A percentile compares a stretch with the other conserved stretches of the same genome.
phyloP scores from a whole-genome alignment of 2,797 vertebrate genomes.

The Corythornis leucogaster region DNA sequence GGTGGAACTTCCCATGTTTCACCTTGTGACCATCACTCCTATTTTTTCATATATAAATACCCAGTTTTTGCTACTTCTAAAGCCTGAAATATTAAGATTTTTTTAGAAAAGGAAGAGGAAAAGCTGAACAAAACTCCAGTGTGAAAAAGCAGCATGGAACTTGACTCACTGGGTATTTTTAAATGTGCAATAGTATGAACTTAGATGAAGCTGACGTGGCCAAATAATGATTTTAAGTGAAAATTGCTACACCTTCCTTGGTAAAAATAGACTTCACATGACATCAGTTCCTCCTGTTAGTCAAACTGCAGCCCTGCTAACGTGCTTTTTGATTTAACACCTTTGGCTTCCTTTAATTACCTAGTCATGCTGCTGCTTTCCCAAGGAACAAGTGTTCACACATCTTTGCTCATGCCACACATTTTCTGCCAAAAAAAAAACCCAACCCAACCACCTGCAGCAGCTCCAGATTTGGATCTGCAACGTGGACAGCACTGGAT shows the following conservation, averaged over 20 bases:
- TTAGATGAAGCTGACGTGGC: neutral
- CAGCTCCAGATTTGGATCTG: neutral
- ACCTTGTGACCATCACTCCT: too few species aligned
- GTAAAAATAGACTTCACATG: slow-evolving; percentile 39
- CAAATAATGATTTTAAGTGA: neutral
- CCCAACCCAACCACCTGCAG: neutral
- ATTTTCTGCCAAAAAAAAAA: neutral
- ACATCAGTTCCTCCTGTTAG: neutral
- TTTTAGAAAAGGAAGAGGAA: neutral
- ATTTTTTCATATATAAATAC: neutral
- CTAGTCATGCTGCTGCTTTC: slow-evolving; percentile 25
- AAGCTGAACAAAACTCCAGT: neutral
- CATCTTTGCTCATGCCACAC: neutral
- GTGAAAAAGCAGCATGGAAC: neutral
- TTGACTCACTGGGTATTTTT: neutral
- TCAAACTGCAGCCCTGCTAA: slow-evolving; percentile 7
- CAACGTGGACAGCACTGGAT: neutral
- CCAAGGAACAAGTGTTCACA: neutral
- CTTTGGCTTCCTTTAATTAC: slow-evolving; percentile 46
- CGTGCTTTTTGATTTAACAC: slow-evolving; percentile 44
- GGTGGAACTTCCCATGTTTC: too few species aligned
- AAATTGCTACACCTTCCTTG: neutral
- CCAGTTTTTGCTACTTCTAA: neutral
- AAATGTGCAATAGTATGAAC: neutral
- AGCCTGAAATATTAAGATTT: neutral